A percentile compares a stretch with the other conserved stretches of the same genome.
These are phyloP conservation scores for Barypeithes pellucidus DNA, from an alignment of 2,888 invertebrate genomes.

Conservation along the genomic window DNA sequence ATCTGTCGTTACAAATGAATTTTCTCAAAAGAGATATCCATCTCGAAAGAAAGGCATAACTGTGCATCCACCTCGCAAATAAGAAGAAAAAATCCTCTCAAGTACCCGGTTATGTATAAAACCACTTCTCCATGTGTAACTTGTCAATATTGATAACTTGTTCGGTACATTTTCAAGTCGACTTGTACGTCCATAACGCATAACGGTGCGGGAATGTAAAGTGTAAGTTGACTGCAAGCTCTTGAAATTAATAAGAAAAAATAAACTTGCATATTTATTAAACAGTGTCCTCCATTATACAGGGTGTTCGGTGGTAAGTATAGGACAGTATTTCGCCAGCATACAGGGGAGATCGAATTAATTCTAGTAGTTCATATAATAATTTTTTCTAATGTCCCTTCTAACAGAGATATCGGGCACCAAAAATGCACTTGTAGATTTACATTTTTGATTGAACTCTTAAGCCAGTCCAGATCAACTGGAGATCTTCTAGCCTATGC, in stretches of 20 bases:
- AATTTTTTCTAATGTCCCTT: too few relatives aligned
- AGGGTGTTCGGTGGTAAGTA: too few relatives aligned
- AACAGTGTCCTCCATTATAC: slow-evolving; percentile 2
- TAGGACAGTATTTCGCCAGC: too few relatives aligned
- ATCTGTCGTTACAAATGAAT: slow-evolving; percentile 11
- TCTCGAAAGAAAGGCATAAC: slow-evolving; percentile 45
- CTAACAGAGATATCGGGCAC: too few relatives aligned
- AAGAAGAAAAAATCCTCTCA: slow-evolving; percentile 21
- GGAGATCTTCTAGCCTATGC: too few relatives aligned
- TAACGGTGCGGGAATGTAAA: slow-evolving; percentile 43
- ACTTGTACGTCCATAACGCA: slow-evolving; percentile 37
- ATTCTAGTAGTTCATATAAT: too few relatives aligned
- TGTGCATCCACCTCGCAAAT: slow-evolving; percentile 42
- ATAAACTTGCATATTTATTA: not conserved
- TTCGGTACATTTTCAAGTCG: slow-evolving; percentile 46
- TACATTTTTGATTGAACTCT: too few relatives aligned
- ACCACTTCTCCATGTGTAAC: slow-evolving; percentile 49
- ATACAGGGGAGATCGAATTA: too few relatives aligned
- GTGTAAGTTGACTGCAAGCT: slow-evolving; percentile 31
- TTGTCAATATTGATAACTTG: slow-evolving; percentile 55
- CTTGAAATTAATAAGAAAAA: slow-evolving; percentile 18
- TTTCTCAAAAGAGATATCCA: slow-evolving; percentile 36
- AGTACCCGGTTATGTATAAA: slow-evolving; percentile 45
- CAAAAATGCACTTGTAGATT: too few relatives aligned
- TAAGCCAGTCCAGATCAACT: too few relatives aligned